Evolutionary conservation across 2,113 vertebrate species (phyloP), one percentile per base, ranked within the genome.

Genomic region (Addax nasomaculatus): DNA sequence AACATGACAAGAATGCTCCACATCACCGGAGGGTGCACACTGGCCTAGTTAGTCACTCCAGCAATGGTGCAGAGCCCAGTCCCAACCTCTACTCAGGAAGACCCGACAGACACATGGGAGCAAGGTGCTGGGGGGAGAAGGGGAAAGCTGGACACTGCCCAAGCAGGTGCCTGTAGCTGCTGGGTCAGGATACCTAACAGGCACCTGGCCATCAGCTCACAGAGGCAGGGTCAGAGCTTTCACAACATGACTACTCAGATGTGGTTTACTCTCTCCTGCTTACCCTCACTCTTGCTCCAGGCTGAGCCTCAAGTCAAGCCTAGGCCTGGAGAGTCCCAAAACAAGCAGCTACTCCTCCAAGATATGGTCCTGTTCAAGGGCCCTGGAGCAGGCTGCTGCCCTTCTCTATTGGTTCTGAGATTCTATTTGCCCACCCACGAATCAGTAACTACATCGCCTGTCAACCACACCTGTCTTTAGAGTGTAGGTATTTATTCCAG

Each of bases 101-200:
- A 30, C 21, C 7, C 3, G 14, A 70, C 27, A 57, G 43, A 81
- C 15, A 45, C 25, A 2, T 2, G 36, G 55, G 84, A 86, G 30
- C 9, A 12, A 16, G 8, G 3, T 53, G n/a, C 55, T 14, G 6
- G 2, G 53, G 8, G 5, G 25, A 15, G 9, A 85, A 49, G 33
- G 1, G 0, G 10, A 39, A 67, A 36, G 17, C 1, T 0, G 12
- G 29, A 7, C 60, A 25, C 84, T 33, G n/a, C 15, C 86, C 67
- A 45, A 3, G 9, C 4, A 2, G 67, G 49, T 2, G 6, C 2
- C 27, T 8, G 7, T 13, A 43, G 70, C 14, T 39, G 7, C 73
- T 2, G 1, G 23, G 19, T 2, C 6, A 1, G 4, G 36, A 43
- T 0, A 4, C 27, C 5, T 21, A 7, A 0, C 0, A 23, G 30